These are phyloP conservation scores for Tanytarsus gracilentus DNA, from an alignment of 2,888 invertebrate species.

Conservation along the genomic window DNA sequence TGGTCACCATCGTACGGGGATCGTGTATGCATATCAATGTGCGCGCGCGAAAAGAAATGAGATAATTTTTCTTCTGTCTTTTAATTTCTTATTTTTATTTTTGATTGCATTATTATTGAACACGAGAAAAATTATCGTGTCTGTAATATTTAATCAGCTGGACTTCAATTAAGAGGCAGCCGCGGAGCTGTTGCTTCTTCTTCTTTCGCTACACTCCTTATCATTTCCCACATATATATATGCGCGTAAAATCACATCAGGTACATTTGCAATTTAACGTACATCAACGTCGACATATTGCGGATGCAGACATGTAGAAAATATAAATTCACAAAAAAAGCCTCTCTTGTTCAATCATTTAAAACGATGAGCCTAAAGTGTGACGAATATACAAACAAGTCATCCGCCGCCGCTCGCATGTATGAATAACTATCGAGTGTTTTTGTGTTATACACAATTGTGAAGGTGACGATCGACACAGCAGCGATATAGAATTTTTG, in stretches of 20 bases:
- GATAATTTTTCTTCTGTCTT: neutral
- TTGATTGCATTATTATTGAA: neutral
- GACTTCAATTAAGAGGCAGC: neutral
- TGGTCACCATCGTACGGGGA: neutral
- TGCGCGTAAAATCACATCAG: too few relatives aligned
- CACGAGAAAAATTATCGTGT: neutral
- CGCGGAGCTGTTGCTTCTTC: neutral
- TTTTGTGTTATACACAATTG: slow-evolving; percentile 8
- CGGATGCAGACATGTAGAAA: neutral
- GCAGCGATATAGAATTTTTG: neutral
- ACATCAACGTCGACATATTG: too few relatives aligned
- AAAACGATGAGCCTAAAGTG: neutral
- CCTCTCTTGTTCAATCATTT: neutral
- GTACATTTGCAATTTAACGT: too few relatives aligned
- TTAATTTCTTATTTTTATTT: neutral
- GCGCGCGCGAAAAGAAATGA: neutral
- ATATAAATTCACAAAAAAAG: slow-evolving; percentile 1
- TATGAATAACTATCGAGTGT: too few relatives aligned
- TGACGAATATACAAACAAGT: slow-evolving; percentile 8
- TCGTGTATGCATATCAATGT: neutral
- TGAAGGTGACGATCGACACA: slow-evolving; percentile 25
- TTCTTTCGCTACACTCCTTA: neutral
- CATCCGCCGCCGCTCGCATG: too few relatives aligned
- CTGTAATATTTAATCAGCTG: slow-evolving; percentile 12
- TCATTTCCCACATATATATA: too few relatives aligned